A percentile compares a stretch with the other conserved stretches of the same genome.
These are phyloP conservation scores for Chaetophractus vellerosus DNA, from an alignment of 2,797 vertebrate species.

Conservation along the genomic window DNA sequence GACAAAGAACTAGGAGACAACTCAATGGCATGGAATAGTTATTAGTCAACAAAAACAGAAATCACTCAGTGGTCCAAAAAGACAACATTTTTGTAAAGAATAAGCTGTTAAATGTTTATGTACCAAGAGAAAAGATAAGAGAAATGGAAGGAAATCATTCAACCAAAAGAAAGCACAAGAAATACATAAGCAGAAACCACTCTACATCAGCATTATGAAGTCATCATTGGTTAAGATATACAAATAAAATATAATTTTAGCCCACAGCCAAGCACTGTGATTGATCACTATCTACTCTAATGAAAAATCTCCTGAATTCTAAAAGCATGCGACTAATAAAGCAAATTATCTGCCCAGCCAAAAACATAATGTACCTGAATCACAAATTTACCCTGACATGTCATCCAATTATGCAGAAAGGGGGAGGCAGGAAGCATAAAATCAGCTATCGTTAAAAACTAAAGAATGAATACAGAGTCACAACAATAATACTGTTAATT, in stretches of 20 bases:
- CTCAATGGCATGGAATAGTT: not conserved
- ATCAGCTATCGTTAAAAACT: conserved; percentile 30
- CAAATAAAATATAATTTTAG: not conserved
- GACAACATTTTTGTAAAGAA: conserved; percentile 8
- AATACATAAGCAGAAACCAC: conserved; percentile 11
- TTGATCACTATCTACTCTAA: conserved; percentile 31
- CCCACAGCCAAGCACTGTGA: conserved; percentile 17
- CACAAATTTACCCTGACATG: conserved; percentile 24
- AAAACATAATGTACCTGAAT: conserved; percentile 20
- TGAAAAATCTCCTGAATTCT: conserved; percentile 38
- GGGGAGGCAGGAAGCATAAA: not conserved
- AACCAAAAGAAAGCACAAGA: conserved; percentile 54
- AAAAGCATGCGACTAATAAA: conserved; percentile 39
- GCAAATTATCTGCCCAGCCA: conserved; percentile 10
- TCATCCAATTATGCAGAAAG: not conserved
- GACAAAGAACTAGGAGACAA: not conserved
- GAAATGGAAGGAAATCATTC: conserved; percentile 7
- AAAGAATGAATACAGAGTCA: not conserved
- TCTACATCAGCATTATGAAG: not conserved
- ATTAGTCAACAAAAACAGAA: not conserved
- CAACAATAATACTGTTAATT: not conserved
- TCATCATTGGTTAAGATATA: not conserved
- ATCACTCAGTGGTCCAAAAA: no score
- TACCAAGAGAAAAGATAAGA: conserved; percentile 19
- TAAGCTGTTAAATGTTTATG: not conserved